A percentile compares a stretch with the other conserved stretches of the same genome.
These are phyloP conservation scores for Callosobruchus maculatus DNA, from an alignment of 2,888 invertebrate species.

Conservation along the genomic window DNA sequence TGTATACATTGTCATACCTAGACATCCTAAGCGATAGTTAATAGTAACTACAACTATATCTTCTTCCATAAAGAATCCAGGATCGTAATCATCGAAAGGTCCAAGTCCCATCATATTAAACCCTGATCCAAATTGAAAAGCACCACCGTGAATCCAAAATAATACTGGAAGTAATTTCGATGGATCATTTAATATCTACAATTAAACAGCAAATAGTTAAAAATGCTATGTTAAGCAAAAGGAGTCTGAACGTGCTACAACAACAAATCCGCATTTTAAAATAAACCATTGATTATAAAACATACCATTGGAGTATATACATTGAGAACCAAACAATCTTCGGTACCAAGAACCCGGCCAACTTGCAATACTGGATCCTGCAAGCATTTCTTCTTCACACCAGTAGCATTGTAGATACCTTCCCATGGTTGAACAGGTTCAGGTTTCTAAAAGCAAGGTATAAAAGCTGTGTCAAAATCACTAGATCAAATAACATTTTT, in stretches of 20 bases:
- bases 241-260: too few relatives aligned
- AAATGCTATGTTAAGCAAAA: too few relatives aligned
- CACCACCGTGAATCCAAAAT: constrained; percentile 15
- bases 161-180: constrained; percentile 2
- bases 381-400: constrained; percentile 3
- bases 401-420: constrained; percentile 5
- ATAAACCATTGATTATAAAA: too few relatives aligned
- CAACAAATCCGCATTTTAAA: too few relatives aligned
- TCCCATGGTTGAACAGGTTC: constrained; percentile 4
- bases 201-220: too few relatives aligned
- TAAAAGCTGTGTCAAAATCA: too few relatives aligned
- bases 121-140: constrained; percentile 4
- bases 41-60: constrained; percentile 12
- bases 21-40: constrained; percentile 16
- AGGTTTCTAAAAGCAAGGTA: constrained; percentile 1
- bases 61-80: constrained; percentile 18
- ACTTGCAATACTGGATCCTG: not conserved
- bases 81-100: constrained; percentile 1
- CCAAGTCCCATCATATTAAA: constrained; percentile 7
- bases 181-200: not conserved
- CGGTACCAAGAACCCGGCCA: not conserved
- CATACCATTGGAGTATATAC: not conserved
- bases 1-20: too few relatives aligned
- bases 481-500: too few relatives aligned
- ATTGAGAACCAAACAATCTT: constrained; percentile 9